Percentiles rank a stretch among this genome's conserved stretches.
These are phyloP conservation scores for Ambastaia sidthimunki DNA, from an alignment of 2,797 vertebrate species.

Conservation along the genomic window DNA sequence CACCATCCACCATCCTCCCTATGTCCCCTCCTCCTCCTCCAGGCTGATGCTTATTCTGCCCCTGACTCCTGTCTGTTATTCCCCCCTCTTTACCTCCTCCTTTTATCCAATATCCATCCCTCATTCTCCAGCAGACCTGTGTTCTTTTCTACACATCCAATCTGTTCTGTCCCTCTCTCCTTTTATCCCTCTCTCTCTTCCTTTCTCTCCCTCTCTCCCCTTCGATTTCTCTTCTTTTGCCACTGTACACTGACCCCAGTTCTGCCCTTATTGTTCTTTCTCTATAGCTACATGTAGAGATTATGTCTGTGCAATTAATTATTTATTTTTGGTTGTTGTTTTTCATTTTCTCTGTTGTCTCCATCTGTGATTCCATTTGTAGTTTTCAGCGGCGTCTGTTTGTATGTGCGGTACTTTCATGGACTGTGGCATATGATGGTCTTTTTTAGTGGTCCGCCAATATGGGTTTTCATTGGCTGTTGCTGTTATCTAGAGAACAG, in stretches of 20 bases:
- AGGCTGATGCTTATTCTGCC: slow-evolving; percentile 31
- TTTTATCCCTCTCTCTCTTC: not conserved
- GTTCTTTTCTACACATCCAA: slow-evolving; percentile 43
- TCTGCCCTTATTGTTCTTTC: slow-evolving; percentile 41
- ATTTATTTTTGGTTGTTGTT: not conserved
- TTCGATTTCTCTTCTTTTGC: slow-evolving; percentile 55
- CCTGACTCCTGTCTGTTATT: slow-evolving; percentile 1
- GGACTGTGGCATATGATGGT: not conserved
- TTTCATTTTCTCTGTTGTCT: not conserved
- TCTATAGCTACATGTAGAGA: not conserved
- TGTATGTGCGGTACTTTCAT: not conserved
- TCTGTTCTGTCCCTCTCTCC: slow-evolving; percentile 45
- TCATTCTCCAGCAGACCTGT: slow-evolving; percentile 41
- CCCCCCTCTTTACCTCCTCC: not conserved
- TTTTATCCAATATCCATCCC: slow-evolving; percentile 56
- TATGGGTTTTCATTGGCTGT: not conserved
- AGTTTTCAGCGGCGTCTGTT: not conserved
- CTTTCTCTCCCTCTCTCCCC: slow-evolving; percentile 46
- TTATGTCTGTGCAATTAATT: slow-evolving; percentile 31
- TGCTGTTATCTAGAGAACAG: not conserved
- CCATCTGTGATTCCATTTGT: not conserved
- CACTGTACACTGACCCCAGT: slow-evolving; percentile 55
- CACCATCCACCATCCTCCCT: not conserved
- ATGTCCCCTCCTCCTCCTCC: slow-evolving; percentile 21
- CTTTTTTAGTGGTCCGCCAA: not conserved